Base-by-base conservation (phyloP, 2,797 vertebrate species). In the Heliangelus exortis region DNA sequence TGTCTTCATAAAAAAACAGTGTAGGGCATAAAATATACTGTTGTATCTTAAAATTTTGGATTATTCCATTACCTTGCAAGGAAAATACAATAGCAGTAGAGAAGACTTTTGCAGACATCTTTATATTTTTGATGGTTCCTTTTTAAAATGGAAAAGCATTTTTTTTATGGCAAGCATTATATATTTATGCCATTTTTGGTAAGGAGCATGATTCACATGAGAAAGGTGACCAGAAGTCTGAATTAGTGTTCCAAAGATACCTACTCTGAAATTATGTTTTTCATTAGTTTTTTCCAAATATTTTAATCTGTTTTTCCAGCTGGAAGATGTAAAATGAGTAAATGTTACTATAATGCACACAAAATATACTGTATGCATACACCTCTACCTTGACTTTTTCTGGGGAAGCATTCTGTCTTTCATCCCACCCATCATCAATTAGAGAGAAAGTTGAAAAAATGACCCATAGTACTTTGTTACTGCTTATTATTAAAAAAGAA, bases 21-120 rank as follows among this genome's bases (percentile, higher is more conserved):
- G 10, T 23, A 92, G 51, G 57, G 67, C 43, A 85, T 76, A 78
- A 72, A 84, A 89, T 55, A 62, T 16, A 62, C 6, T 26, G 4
- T 18, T 73, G 8, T 69, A 39, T 88, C 45, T 72, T 67, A 43
- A 41, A 48, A 54, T 78, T 63, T 75, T 51, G 50, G 10, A 34
- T 85, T 94, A 80, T 91, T 87, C 29, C 51, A 31, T 78, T 83
- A 66, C 10, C 53, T 79, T 92, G 82, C 47, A 74, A 73, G 58
- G 73, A 80, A 92, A 92, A 90, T 63, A 79, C 25, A 80, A 7
- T 12, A 83, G n/a, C 36, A 85, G 8, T 14, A 84, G 15, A 62
- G 63, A 88, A 90, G 29, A 16, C 36, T 83, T 81, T 82, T 92
- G 63, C 43, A 71, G 62, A 57, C 12, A 41, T 57, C 15, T 47